phyloP scores from a whole-genome alignment of 1,140 invertebrate genomes.

The Heliconius eleuchia region DNA sequence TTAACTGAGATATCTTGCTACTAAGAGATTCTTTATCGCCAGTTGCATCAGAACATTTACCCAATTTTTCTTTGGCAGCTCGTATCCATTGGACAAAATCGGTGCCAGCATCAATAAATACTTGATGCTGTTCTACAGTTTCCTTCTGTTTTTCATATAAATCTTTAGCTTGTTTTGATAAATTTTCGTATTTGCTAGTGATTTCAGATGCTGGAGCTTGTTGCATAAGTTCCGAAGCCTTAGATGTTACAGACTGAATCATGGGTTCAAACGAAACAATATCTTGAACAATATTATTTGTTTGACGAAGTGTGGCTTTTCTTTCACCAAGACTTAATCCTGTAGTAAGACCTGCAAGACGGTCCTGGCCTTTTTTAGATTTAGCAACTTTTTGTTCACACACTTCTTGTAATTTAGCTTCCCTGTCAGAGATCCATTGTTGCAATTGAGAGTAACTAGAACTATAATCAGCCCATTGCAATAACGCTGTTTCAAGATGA shows the following conservation, averaged over 20 bases:
- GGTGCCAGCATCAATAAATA: constrained; percentile 93
- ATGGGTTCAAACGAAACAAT: constrained; percentile 97
- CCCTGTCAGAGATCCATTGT: constrained; percentile 97
- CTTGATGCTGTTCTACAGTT: constrained; percentile 94
- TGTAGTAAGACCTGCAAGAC: constrained; percentile 86
- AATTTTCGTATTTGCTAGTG: constrained; percentile 93
- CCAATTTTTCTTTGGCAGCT: constrained; percentile 92
- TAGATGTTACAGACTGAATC: constrained; percentile 95
- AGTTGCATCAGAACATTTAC: constrained; percentile 96
- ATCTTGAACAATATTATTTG: constrained; percentile 96
- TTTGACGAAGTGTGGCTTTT: constrained; percentile 93
- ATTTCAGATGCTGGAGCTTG: constrained; percentile 93
- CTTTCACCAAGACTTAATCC: constrained; percentile 90
- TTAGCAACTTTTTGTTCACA: constrained; percentile 92
- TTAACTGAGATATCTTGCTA: constrained; percentile 92
- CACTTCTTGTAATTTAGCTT: constrained; percentile 96
- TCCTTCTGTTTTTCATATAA: constrained; percentile 95
- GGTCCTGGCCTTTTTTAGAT: constrained; percentile 86
- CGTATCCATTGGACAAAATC: constrained; percentile 96
- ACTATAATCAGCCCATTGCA: constrained; percentile 98
- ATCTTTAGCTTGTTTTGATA: constrained; percentile 94
- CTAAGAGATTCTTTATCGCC: constrained; percentile 95
- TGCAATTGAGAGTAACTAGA: constrained; percentile 94
- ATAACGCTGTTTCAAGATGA: constrained; percentile 93
- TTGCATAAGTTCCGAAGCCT: constrained; percentile 94